Percentiles rank a stretch among this genome's conserved stretches.
These are phyloP conservation scores for Ormyrus labotus DNA, from an alignment of 2,888 invertebrate species.

Conservation along the genomic window DNA sequence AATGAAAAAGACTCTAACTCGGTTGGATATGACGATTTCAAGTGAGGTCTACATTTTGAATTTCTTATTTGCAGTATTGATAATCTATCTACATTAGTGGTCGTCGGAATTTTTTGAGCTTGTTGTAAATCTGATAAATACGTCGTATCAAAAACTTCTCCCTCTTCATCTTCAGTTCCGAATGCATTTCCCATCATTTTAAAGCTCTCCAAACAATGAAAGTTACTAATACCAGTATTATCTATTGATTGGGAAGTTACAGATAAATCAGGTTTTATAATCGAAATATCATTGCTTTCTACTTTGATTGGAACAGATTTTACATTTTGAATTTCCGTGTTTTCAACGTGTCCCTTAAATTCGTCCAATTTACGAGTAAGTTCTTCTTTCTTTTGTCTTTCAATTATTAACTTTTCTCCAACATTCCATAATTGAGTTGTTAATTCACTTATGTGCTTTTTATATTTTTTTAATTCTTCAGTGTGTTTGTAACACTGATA, in stretches of 20 bases:
- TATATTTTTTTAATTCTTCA: constrained; percentile 76
- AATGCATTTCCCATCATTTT: constrained; percentile 73
- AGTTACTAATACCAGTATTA: constrained; percentile 61
- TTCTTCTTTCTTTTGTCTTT: constrained; percentile 79
- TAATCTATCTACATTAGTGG: constrained; percentile 74
- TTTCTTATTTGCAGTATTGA: constrained; percentile 88
- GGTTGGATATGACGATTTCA: constrained; percentile 90
- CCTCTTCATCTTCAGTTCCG: constrained; percentile 86
- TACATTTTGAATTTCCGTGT: constrained; percentile 50
- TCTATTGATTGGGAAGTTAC: constrained; percentile 31
- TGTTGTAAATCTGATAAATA: constrained; percentile 77
- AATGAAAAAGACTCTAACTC: constrained; percentile 84
- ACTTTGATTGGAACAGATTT: constrained; percentile 36
- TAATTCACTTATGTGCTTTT: constrained; percentile 77
- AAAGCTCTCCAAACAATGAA: constrained; percentile 69
- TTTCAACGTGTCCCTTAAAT: constrained; percentile 55
- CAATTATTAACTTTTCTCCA: constrained; percentile 79
- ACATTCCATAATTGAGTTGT: constrained; percentile 80
- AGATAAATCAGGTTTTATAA: constrained; percentile 33
- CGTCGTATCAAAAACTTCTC: constrained; percentile 89
- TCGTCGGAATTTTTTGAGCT: constrained; percentile 6
- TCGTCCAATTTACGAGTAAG: constrained; percentile 72
- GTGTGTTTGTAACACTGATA: constrained; percentile 69
- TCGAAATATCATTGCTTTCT: constrained; percentile 27
- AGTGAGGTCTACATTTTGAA: constrained; percentile 89